Evolutionary conservation across 1,140 invertebrate species (phyloP).

Genomic region (Drosophila ironensis): DNA sequence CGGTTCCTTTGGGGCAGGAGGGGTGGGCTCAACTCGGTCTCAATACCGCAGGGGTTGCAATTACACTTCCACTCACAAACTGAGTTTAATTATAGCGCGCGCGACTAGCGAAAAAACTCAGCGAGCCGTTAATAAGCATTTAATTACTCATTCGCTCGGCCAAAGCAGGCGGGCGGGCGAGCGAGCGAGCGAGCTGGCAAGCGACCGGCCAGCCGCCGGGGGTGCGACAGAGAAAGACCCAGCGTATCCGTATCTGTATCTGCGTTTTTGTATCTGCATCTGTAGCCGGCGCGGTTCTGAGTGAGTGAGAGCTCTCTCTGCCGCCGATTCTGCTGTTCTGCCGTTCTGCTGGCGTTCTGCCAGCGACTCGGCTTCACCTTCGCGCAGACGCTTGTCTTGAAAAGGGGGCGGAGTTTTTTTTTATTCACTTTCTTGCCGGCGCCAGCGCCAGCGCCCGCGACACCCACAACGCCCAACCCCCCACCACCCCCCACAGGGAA

Average conservation of each 20-base stretch:
- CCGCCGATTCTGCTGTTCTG: conserved; percentile 9
- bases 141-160: conserved; percentile 65
- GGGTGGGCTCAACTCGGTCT: conserved; percentile 16
- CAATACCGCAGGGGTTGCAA: conserved; percentile 30
- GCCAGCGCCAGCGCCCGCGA: too few relatives aligned
- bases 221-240: neutral
- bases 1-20: neutral
- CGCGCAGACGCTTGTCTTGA: conserved; percentile 79
- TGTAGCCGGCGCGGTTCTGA: neutral
- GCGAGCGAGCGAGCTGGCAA: conserved; percentile 20
- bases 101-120: conserved; percentile 73
- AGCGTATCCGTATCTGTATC: neutral
- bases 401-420: conserved; percentile 82
- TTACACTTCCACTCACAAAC: conserved; percentile 46
- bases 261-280: conserved; percentile 4
- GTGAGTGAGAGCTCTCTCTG: conserved; percentile 38
- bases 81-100: conserved; percentile 73
- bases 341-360: conserved; percentile 60
- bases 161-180: too few relatives aligned
- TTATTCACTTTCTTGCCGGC: conserved; percentile 38
- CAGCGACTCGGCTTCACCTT: conserved; percentile 51
- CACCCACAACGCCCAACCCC: conserved; percentile 29
- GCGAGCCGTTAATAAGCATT: conserved; percentile 79
- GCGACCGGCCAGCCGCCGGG: conserved; percentile 11
- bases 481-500: neutral